Evolutionary conservation across 2,113 vertebrate species (phyloP), one percentile per base, ranked within the genome.

Genomic region (Rhadina sibilatrix): DNA sequence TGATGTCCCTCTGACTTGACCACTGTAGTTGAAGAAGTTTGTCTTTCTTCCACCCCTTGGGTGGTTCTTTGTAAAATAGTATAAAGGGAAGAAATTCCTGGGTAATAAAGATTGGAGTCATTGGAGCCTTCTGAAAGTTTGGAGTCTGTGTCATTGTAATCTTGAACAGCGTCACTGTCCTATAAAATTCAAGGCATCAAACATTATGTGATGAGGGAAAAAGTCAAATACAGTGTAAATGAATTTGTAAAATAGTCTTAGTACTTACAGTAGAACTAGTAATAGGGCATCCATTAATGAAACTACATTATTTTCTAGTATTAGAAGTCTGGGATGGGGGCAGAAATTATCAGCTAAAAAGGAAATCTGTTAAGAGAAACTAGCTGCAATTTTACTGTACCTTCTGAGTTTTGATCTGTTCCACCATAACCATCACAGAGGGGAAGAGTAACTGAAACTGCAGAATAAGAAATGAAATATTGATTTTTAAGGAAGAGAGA

Each of bases 391-490:
- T 70, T 75, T 40, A 77, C 23, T 47, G 27, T 97, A 99, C 99
- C 99, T 99, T 99, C 90, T 99, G 99, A 49, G 98, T 99, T 95
- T 98, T 99, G 83, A 99, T 99, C 37, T 99, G 98, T 87, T 99
- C 99, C 24, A 99, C 99, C 92, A 99, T 99, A 91, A 99, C 98
- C 99, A 99, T 99, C 76, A 99, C 98, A 17, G 99, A 99, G 13
- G 99, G 99, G 59, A 99, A 99, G 89, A 99, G 99, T 96, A 99
- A 97, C 97, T 99, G 99, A 94, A 99, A 99, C 99, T 99, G 90
- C 38, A 93, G 94, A 94, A 52, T 71, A 81, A 75, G 23, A 53
- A 83, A 18, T 27, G 88, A 60, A 74, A 78, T 59, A 80, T 0
- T 90, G 59, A 90, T 54, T 96, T 80, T 54, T 60, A 96, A 87